A percentile compares a stretch with the other conserved stretches of the same genome.
Evolutionary conservation across 2,888 invertebrate species (phyloP).

Genomic region (Hypomecis punctinalis): DNA sequence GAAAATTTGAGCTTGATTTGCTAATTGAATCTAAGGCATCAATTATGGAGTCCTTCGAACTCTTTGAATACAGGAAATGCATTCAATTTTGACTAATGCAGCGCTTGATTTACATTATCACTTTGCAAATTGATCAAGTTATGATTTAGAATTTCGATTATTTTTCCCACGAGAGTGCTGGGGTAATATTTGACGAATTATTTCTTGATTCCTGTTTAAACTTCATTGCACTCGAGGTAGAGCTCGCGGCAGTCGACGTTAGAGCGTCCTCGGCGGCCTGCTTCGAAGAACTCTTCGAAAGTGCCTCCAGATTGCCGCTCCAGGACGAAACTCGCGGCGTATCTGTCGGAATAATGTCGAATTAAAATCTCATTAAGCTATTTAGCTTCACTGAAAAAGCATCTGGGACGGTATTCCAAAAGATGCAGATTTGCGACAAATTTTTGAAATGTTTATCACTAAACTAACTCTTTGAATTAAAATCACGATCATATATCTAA

Average conservation of each 20-base stretch:
- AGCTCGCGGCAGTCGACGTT: conserved; percentile 94
- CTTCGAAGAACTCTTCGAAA: conserved; percentile 93
- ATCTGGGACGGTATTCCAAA: too few species aligned
- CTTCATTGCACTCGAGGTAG: conserved; percentile 95
- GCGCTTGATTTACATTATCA: conserved; percentile 34
- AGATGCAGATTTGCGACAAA: too few species aligned
- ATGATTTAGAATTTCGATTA: conserved; percentile 42
- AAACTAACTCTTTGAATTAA: background rate
- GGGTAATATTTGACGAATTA: conserved; percentile 46
- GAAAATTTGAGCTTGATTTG: conserved; percentile 37
- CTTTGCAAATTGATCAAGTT: conserved; percentile 43
- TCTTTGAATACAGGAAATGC: conserved; percentile 30
- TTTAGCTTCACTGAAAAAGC: background rate
- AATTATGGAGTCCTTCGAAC: conserved; percentile 29
- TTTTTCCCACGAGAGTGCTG: conserved; percentile 41
- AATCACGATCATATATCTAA: background rate
- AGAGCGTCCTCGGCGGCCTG: conserved; percentile 93
- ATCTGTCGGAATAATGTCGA: conserved; percentile 81
- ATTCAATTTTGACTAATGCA: conserved; percentile 46
- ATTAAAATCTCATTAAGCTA: background rate
- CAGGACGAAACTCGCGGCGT: conserved; percentile 93
- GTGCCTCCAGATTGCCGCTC: conserved; percentile 90
- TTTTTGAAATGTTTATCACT: too few species aligned
- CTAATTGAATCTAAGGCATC: conserved; percentile 29
- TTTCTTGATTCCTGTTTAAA: conserved; percentile 79